phyloP scores from a whole-genome alignment of 92 coral and sea anemone species.

The Bergia puertoricense region DNA sequence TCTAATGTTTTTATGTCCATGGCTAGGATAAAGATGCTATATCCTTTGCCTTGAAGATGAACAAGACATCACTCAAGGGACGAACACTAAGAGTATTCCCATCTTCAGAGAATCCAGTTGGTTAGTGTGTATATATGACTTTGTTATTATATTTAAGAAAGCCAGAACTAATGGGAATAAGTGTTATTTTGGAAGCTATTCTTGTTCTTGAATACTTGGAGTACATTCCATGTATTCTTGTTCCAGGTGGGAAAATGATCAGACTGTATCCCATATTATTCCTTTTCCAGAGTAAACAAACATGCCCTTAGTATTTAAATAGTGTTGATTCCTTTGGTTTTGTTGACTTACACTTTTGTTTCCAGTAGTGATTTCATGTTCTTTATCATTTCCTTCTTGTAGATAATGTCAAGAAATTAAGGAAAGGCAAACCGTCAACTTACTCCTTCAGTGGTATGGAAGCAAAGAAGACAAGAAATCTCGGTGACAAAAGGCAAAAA shows the following conservation, averaged over 20 bases:
- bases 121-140: background rate
- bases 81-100: constrained; percentile 86
- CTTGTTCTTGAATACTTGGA: too few relatives aligned
- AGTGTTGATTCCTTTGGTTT: background rate
- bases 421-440: constrained; percentile 59
- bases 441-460: constrained; percentile 88
- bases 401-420: constrained; percentile 55
- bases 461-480: constrained; percentile 62
- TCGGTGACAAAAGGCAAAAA: constrained; percentile 48
- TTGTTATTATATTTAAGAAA: background rate
- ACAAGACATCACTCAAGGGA: constrained; percentile 67
- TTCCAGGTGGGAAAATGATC: background rate
- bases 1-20: background rate
- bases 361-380: background rate
- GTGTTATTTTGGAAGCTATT: too few relatives aligned
- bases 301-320: too few relatives aligned
- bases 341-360: background rate
- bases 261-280: too few relatives aligned
- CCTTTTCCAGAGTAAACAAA: background rate
- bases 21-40: constrained; percentile 82
- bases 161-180: too few relatives aligned
- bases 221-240: too few relatives aligned
- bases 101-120: constrained; percentile 76
- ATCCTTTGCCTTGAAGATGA: constrained; percentile 83
- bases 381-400: background rate